Percentiles rank a stretch among this genome's conserved stretches.
Conservation (phyloP, 2,797 vertebrate species). For the Rhynchonycteris naso region DNA sequence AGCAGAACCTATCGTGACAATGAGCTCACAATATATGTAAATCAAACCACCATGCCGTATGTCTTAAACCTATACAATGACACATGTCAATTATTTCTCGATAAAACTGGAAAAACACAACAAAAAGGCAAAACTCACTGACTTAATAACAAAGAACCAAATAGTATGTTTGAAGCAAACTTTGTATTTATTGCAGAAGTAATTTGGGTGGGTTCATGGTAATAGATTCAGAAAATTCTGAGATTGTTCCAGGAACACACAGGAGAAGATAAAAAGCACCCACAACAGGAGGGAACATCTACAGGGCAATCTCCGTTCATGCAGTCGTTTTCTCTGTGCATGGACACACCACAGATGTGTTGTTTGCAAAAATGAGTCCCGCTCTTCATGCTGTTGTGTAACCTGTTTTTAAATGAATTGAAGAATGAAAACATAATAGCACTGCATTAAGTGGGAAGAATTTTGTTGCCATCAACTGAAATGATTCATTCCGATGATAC, state of each 20-base stretch:
- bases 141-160: neutral
- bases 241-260: slow-evolving; percentile 52
- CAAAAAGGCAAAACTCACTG: neutral
- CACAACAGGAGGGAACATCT: neutral
- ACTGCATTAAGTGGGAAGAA: slow-evolving; percentile 13
- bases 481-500: slow-evolving; percentile 46
- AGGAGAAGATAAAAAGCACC: neutral
- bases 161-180: neutral
- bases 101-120: too few relatives aligned
- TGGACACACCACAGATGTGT: too few relatives aligned
- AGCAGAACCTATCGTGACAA: neutral
- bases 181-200: slow-evolving; percentile 6
- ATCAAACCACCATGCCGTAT: too few relatives aligned
- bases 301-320: too few relatives aligned
- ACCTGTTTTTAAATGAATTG: neutral
- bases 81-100: neutral
- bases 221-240: slow-evolving; percentile 33
- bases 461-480: neutral
- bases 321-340: neutral
- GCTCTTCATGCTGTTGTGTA: neutral
- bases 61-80: neutral
- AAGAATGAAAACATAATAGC: neutral
- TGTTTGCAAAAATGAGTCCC: neutral
- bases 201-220: slow-evolving; percentile 38
- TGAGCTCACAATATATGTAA: neutral